Evolutionary conservation across 37 sponge, comb jelly and placozoan genomes (phyloP).

Genomic region (Spongilla lacustris): DNA sequence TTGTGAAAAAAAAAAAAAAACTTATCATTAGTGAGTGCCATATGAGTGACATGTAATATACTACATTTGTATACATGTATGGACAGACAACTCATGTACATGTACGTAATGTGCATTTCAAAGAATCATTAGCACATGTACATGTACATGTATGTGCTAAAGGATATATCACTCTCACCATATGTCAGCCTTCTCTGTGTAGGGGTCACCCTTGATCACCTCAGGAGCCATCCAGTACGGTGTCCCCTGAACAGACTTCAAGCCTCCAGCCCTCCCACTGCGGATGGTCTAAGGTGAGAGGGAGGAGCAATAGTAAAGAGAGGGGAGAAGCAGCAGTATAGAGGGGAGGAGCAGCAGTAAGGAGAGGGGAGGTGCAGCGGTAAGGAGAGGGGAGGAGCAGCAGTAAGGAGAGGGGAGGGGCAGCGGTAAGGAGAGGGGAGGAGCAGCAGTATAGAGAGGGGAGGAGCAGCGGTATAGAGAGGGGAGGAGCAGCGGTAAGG

Average conservation of each 20-base stretch:
- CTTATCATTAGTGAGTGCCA: too few species aligned
- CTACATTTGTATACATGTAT: too few species aligned
- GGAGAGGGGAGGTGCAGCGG: background rate
- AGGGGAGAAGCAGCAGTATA: background rate
- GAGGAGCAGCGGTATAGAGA: too few species aligned
- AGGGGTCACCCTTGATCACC: slow-evolving; percentile 83
- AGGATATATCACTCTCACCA: slow-evolving; percentile 45
- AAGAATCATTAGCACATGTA: background rate
- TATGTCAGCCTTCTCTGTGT: slow-evolving; percentile 77
- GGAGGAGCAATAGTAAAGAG: background rate
- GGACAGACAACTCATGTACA: too few species aligned
- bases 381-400: background rate
- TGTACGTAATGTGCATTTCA: too few species aligned
- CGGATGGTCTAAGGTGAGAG: slow-evolving; percentile 55
- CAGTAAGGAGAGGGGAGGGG: too few species aligned
- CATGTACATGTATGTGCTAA: too few species aligned
- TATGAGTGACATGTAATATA: too few species aligned
- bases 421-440: too few species aligned
- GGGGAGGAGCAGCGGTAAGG: too few species aligned
- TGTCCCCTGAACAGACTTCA: slow-evolving; percentile 95
- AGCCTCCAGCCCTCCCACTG: slow-evolving; percentile 67
- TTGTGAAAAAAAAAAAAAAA: too few species aligned
- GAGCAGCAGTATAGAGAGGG: too few species aligned
- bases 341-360: background rate
- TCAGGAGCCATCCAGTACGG: slow-evolving; percentile 99